Conservation (phyloP, 2,888 invertebrate species). For the Eilema caniola region DNA sequence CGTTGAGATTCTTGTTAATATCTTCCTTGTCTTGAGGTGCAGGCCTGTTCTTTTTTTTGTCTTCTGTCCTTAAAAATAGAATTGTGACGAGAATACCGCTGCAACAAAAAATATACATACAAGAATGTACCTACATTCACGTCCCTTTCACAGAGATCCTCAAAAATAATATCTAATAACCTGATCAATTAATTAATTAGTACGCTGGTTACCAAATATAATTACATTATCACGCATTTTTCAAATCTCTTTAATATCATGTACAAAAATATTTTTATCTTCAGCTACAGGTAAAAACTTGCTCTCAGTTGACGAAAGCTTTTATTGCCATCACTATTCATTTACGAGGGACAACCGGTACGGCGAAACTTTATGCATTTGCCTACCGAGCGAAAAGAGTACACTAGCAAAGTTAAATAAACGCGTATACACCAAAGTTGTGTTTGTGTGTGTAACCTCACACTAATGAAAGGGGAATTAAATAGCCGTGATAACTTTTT, state of each 20-base stretch:
- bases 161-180: neutral
- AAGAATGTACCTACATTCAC: neutral
- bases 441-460: neutral
- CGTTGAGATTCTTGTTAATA: constrained; percentile 80
- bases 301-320: neutral
- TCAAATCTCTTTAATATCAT: too few relatives aligned
- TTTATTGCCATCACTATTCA: constrained; percentile 1
- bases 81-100: constrained; percentile 91
- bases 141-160: neutral
- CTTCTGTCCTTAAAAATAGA: constrained; percentile 89
- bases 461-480: neutral
- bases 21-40: constrained; percentile 65
- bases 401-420: neutral
- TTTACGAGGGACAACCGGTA: neutral
- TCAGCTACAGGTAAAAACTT: neutral
- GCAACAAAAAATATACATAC: constrained; percentile 59
- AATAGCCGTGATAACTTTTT: neutral
- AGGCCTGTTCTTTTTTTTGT: constrained; percentile 79
- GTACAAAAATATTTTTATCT: neutral
- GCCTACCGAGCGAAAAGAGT: neutral
- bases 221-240: too few relatives aligned
- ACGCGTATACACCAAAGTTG: neutral
- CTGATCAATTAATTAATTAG: neutral
- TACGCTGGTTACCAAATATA: neutral
- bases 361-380: neutral